Percentiles rank a stretch among this genome's conserved stretches.
Conservation (phyloP, 2,797 vertebrate species). For the Gymnothorax reevesii region DNA sequence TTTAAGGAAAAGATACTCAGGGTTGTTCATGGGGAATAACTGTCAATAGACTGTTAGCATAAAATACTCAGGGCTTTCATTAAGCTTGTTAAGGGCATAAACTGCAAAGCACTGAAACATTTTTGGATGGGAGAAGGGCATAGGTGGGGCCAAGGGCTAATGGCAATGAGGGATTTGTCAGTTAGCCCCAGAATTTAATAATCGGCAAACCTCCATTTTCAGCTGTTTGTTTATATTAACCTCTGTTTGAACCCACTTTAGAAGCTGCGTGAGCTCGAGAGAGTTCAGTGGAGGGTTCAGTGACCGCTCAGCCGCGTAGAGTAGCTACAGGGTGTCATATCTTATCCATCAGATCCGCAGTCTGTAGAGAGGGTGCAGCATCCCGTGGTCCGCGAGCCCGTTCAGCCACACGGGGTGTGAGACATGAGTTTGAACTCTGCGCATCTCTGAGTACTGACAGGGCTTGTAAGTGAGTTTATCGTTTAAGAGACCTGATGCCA, state of each 20-base stretch:
- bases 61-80: conserved; percentile 40
- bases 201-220: conserved; percentile 88
- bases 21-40: conserved; percentile 41
- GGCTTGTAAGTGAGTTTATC: conserved; percentile 79
- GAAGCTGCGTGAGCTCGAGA: conserved; percentile 90
- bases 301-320: conserved; percentile 87
- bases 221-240: conserved; percentile 97
- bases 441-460: conserved; percentile 68
- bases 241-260: conserved; percentile 96
- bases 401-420: conserved; percentile 61
- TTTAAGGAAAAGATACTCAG: conserved; percentile 14
- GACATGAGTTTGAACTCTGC: conserved; percentile 52
- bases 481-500: conserved; percentile 62
- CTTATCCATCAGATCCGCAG: conserved; percentile 93
- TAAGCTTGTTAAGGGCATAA: conserved; percentile 54
- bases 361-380: conserved; percentile 85
- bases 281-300: conserved; percentile 96
- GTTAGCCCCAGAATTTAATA: conserved; percentile 87
- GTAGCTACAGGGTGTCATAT: conserved; percentile 84
- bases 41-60: conserved; percentile 31
- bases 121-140: conserved; percentile 57
- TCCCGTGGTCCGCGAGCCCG: conserved; percentile 70
- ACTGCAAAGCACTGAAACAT: conserved; percentile 48
- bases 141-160: conserved; percentile 88
- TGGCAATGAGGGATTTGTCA: conserved; percentile 93